Percentiles rank a stretch among this genome's conserved stretches.
phyloP scores from a whole-genome alignment of 30 jellyfish, hydroid and myxozoan species.

The Pseudorhiza aurosa region DNA sequence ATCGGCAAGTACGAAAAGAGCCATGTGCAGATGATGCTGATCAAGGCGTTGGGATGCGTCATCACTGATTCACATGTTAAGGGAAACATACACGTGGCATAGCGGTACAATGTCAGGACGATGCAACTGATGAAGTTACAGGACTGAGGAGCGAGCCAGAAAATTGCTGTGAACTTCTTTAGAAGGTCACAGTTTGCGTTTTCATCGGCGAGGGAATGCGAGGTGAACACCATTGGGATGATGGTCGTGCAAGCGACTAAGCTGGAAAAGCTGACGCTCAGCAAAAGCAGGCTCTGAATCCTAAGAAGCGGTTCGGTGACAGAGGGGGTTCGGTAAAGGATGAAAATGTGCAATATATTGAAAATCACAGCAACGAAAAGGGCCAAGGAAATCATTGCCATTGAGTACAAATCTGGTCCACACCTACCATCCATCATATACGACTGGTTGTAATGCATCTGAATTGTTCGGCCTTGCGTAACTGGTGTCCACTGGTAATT shows the following conservation, averaged over 20 bases:
- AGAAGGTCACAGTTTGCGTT: background rate
- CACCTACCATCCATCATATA: background rate
- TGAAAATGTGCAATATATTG: background rate
- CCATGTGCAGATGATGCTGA: background rate
- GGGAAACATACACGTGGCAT: constrained; percentile 1
- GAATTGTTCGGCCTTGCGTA: too few species aligned
- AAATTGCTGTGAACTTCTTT: background rate
- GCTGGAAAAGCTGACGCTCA: constrained; percentile 3
- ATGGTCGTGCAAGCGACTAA: background rate
- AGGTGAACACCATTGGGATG: background rate
- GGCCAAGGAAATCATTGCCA: background rate
- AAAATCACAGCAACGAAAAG: background rate
- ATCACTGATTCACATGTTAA: background rate
- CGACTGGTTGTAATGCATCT: too few species aligned
- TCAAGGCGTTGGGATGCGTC: background rate
- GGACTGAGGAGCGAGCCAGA: constrained; percentile 30
- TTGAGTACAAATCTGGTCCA: background rate
- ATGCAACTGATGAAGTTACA: constrained; percentile 14
- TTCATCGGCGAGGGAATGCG: background rate
- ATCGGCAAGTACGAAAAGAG: background rate
- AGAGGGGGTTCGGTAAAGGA: background rate
- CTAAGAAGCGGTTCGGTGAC: background rate
- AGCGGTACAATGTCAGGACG: constrained; percentile 1
- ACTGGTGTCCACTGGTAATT: too few species aligned
- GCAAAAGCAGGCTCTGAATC: constrained; percentile 4